These are phyloP conservation scores for Calycopis cecrops DNA, from an alignment of 1,140 invertebrate species.

Conservation along the genomic window DNA sequence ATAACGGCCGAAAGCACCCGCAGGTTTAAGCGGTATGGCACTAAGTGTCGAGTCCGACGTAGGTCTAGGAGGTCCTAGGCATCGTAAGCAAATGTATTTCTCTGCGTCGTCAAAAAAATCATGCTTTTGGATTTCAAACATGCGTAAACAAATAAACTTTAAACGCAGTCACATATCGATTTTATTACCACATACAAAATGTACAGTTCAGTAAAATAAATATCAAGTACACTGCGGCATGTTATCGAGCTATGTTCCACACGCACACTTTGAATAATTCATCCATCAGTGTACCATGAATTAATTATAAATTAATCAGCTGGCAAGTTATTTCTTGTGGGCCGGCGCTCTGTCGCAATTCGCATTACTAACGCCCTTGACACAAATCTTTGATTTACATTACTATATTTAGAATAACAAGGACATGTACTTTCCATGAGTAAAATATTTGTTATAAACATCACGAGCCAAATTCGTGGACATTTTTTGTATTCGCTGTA, in stretches of 20 bases:
- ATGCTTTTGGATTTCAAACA: no score
- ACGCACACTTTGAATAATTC: slow-evolving; percentile 8
- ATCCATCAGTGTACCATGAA: background rate
- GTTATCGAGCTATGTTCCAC: background rate
- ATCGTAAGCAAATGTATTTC: no score
- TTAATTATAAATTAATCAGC: slow-evolving; percentile 11
- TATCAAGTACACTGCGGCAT: background rate
- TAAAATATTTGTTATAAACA: background rate
- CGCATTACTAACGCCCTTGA: background rate
- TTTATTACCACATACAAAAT: no score
- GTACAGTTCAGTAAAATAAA: no score
- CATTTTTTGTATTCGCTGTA: no score
- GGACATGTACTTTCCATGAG: background rate
- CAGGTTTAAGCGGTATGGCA: no score
- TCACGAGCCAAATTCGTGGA: background rate
- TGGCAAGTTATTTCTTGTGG: background rate
- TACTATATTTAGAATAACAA: slow-evolving; percentile 7
- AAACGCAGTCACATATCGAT: no score
- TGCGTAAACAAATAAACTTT: no score
- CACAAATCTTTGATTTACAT: slow-evolving; percentile 10
- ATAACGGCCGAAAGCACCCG: no score
- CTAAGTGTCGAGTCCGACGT: no score
- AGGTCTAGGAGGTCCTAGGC: no score
- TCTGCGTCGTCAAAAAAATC: no score
- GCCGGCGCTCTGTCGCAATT: background rate